These are phyloP conservation scores for Silurus asotus DNA, from an alignment of 2,113 vertebrate genomes.

Conservation along the genomic window DNA sequence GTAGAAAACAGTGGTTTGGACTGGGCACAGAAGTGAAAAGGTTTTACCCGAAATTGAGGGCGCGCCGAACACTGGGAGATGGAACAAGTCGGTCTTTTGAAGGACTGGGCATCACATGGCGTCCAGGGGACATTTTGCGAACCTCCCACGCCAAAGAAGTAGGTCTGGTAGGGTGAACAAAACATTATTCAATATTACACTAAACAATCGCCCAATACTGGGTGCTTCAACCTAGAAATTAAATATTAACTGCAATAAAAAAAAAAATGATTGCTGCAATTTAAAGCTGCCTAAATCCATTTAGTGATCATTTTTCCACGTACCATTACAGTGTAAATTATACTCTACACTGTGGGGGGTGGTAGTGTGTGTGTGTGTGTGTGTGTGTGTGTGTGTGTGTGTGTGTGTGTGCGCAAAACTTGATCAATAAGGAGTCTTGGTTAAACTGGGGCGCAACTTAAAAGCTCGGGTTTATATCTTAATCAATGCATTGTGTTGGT, in stretches of 20 bases:
- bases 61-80: slow-evolving; percentile 83
- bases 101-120: slow-evolving; percentile 91
- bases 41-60: slow-evolving; percentile 88
- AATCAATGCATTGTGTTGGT: slow-evolving; percentile 70
- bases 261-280: not conserved
- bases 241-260: not conserved
- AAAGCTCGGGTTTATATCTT: slow-evolving; percentile 62
- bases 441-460: slow-evolving; percentile 54
- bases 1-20: not conserved
- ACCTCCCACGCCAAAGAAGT: slow-evolving; percentile 98
- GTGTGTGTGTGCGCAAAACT: slow-evolving; percentile 40
- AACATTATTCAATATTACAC: not conserved
- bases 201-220: not conserved
- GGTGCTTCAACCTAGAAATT: not conserved
- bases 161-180: slow-evolving; percentile 74
- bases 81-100: slow-evolving; percentile 88
- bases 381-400: slow-evolving; percentile 1
- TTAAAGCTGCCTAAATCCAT: slow-evolving; percentile 27
- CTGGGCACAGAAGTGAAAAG: slow-evolving; percentile 3
- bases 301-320: slow-evolving; percentile 12
- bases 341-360: slow-evolving; percentile 12
- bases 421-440: slow-evolving; percentile 59
- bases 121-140: slow-evolving; percentile 98
- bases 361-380: slow-evolving; percentile 28
- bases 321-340: slow-evolving; percentile 23